Conservation (phyloP, 2,113 vertebrate genomes). For the Platichthys stellatus region DNA sequence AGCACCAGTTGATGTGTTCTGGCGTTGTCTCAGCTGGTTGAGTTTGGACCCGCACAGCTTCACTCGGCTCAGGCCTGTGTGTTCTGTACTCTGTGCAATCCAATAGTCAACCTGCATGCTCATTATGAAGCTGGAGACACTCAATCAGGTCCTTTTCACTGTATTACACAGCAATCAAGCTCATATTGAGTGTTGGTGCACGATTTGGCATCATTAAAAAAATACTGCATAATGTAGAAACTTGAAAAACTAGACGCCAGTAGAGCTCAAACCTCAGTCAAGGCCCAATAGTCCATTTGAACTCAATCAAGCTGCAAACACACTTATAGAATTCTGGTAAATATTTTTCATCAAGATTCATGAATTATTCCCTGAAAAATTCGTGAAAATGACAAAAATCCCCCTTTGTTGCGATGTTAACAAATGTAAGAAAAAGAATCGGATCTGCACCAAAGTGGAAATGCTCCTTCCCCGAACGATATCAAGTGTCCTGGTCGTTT, state of each 20-base stretch:
- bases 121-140: slow-evolving; percentile 17
- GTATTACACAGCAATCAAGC: background rate
- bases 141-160: slow-evolving; percentile 15
- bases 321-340: too few species aligned
- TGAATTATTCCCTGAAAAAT: too few species aligned
- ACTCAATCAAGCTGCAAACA: too few species aligned
- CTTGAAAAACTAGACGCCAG: too few species aligned
- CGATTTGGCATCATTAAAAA: background rate
- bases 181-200: background rate
- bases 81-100: slow-evolving; percentile 2
- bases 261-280: too few species aligned
- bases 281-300: too few species aligned
- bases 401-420: background rate
- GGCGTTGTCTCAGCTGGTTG: slow-evolving; percentile 22
- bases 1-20: slow-evolving; percentile 63
- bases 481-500: too few species aligned
- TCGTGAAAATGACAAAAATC: too few species aligned
- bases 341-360: too few species aligned
- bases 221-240: too few species aligned
- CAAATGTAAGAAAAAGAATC: background rate
- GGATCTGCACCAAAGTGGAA: too few species aligned
- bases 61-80: background rate
- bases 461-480: too few species aligned
- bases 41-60: slow-evolving; percentile 14
- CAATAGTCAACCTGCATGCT: background rate